Base-by-base conservation (phyloP, 2,888 invertebrate genomes). In the Saturnia japonica region DNA sequence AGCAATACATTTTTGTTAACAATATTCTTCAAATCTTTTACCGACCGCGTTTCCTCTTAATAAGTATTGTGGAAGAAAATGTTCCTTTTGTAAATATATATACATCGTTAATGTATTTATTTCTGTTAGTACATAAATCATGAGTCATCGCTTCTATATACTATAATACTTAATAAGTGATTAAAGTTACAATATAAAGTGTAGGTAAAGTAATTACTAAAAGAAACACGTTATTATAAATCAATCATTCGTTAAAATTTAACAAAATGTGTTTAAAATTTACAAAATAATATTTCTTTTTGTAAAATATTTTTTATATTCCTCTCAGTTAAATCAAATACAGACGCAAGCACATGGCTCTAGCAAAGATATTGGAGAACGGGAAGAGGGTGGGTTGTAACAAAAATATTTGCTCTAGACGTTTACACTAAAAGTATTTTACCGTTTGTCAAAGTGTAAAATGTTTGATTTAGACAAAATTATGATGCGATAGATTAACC, bases 101-200 rank as follows among this genome's bases (percentile, higher is more conserved):
- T 57, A 57, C 25, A 12, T 57, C 11, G 14, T 25, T 57, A 57
- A 57, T 57, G 25, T 57, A 57, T 57, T 25, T 57, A 57, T 57
- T 57, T 57, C 11, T 57, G 25, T 12, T 57, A 42, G 22, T 51
- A 69, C 45, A 62, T 47, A 62, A 62, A 69, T 67, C 43, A 66
- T n/a, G 43, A 70, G 66, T 70, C 67, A 57, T 57, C 62, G 45
- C 42, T 66, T 66, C 42, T 67, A 67, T 54, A 67, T 43, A 34
- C 25, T 57, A 16, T 43, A 67, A 54, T 28, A 57, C 42, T 42
- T n/a, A n/a, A 70, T 54, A 70, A 70, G 47, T 69, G 22, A 51
- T 51, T 64, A 62, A 34, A 64, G 40, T 57, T 69, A 47, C 14
- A 51, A 51, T 51, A 47, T 51, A 51, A 64, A 40, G 11, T 60